Evolutionary conservation across 2,888 invertebrate species (phyloP), one percentile per base, ranked within the genome.

Genomic region (Phasia obesa): DNA sequence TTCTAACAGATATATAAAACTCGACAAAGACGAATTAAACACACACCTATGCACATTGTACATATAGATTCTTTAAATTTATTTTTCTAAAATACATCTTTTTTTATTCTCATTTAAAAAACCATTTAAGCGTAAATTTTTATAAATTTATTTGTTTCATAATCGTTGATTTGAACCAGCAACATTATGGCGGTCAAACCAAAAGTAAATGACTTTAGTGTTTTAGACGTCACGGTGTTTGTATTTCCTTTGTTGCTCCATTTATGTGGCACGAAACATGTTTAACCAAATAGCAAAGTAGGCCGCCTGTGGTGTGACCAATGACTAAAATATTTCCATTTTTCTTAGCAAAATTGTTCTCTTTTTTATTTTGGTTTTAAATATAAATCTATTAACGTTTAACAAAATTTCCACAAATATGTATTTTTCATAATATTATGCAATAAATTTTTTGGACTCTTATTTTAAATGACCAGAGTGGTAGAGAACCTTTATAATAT

Each of bases 381-480:
- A 11, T 31, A 2, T 23, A 53, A 25, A n/a, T 42, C n/a, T 42
- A 42, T 42, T 42, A 42, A 42, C 2, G 2, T 13, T 38, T 1
- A 38, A 38, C 6, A 13, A 38, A 13, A 13, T 38, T 38, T 38
- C 3, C 38, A 5, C 2, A 51, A 19, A 31, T 31, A n/a, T 2
- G 5, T 9, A 4, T 55, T n/a, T 53, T 57, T n/a, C n/a, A 57
- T 31, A 19, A 11, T 38, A 38, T 27, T 27, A 4, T 38, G 11
- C 0, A 38, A 38, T 1, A 15, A 11, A 38, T 13, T 38, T 42
- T 3, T 89, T 89, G 87, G n/a, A n/a, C 88, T 87, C 88, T 88
- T 86, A 87, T 88, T 88, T 88, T 86, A 88, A 88, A 2, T 42
- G 5, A 42, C 13, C n/a, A 42, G n/a, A n/a, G 13, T 4, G 4